Evolutionary conservation across 2,888 invertebrate genomes (phyloP).

Genomic region (Physocephala rufipes): DNA sequence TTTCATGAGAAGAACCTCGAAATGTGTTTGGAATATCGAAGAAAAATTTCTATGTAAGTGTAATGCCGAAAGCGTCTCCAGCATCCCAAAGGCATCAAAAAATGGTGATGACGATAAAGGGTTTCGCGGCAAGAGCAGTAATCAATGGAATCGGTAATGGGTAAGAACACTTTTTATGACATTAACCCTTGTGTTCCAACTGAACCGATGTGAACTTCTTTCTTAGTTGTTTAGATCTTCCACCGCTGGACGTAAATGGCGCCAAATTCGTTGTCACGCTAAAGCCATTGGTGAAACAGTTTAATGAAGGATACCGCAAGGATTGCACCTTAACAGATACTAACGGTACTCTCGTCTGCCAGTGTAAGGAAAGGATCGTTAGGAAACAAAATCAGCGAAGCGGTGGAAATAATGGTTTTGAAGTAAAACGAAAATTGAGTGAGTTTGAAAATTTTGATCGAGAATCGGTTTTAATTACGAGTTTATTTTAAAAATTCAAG

Average conservation of each 20-base stretch:
- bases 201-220: background rate
- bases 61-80: background rate
- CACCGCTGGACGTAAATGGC: conserved; percentile 2
- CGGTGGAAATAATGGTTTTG: background rate
- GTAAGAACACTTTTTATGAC: conserved; percentile 6
- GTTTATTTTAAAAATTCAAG: conserved; percentile 16
- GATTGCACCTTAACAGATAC: background rate
- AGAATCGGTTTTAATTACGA: too few species aligned
- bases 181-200: background rate
- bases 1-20: too few species aligned
- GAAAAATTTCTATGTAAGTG: background rate
- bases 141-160: background rate
- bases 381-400: background rate
- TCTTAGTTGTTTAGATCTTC: background rate
- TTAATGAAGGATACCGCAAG: background rate
- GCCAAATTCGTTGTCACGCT: conserved; percentile 24
- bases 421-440: conserved; percentile 16
- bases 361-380: background rate
- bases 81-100: conserved; percentile 17
- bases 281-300: background rate
- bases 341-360: background rate
- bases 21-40: background rate
- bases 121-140: conserved; percentile 14
- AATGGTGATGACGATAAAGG: background rate
- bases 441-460: background rate